These are phyloP conservation scores for Paramuricea clavata DNA, from an alignment of 92 coral and sea anemone species.

Conservation along the genomic window DNA sequence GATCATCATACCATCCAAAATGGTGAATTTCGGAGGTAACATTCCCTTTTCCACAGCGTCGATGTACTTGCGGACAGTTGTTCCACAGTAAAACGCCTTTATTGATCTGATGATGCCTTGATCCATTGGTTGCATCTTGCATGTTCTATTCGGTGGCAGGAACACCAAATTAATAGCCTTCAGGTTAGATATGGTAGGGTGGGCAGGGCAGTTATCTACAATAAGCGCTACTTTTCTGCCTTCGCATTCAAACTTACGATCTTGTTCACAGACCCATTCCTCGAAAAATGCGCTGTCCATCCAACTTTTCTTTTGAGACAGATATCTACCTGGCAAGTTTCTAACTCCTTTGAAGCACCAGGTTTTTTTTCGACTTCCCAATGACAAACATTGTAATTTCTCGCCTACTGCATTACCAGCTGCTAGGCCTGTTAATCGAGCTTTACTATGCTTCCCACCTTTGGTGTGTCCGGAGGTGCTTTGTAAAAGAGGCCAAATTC, in stretches of 20 bases:
- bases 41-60: slow-evolving; percentile 77
- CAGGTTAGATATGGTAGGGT: slow-evolving; percentile 49
- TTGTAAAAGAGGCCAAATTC: slow-evolving; percentile 74
- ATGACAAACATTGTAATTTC: slow-evolving; percentile 67
- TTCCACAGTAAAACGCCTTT: slow-evolving; percentile 65
- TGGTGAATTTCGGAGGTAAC: slow-evolving; percentile 68
- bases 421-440: slow-evolving; percentile 63
- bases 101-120: slow-evolving; percentile 64
- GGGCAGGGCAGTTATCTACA: slow-evolving; percentile 72
- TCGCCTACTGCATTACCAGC: slow-evolving; percentile 74
- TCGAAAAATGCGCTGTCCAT: slow-evolving; percentile 66
- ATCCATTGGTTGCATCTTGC: slow-evolving; percentile 70
- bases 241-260: slow-evolving; percentile 60
- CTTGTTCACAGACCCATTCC: slow-evolving; percentile 72
- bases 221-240: slow-evolving; percentile 66
- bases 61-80: slow-evolving; percentile 70
- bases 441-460: slow-evolving; percentile 69
- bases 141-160: slow-evolving; percentile 65
- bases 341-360: slow-evolving; percentile 52
- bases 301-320: slow-evolving; percentile 66
- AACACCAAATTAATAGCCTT: slow-evolving; percentile 66
- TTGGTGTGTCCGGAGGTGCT: slow-evolving; percentile 52
- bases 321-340: slow-evolving; percentile 68
- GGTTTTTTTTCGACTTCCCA: slow-evolving; percentile 59
- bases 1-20: slow-evolving; percentile 74